A percentile compares a stretch with the other conserved stretches of the same genome.
These are phyloP conservation scores for Mechanitis messenoides DNA, from an alignment of 2,888 invertebrate species.

Conservation along the genomic window DNA sequence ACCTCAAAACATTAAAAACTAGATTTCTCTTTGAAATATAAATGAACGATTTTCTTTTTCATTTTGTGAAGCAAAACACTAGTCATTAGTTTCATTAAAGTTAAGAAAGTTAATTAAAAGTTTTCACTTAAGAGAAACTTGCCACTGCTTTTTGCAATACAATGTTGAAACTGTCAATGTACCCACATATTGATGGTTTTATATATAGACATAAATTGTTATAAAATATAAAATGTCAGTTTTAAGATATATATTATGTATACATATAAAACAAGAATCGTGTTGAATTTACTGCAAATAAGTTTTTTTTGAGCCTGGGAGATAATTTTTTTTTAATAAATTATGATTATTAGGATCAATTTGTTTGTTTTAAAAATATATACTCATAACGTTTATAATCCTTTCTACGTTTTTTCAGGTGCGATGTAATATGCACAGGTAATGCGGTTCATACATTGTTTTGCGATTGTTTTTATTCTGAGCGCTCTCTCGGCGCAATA, in stretches of 20 bases:
- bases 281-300: background rate
- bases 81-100: slow-evolving; percentile 37
- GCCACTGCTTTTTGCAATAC: background rate
- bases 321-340: too few species aligned
- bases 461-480: slow-evolving; percentile 30
- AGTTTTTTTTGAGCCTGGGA: background rate
- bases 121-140: slow-evolving; percentile 20
- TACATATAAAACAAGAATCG: too few species aligned
- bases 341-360: too few species aligned
- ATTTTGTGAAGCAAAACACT: slow-evolving; percentile 15
- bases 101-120: slow-evolving; percentile 38
- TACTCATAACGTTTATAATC: background rate
- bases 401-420: slow-evolving; percentile 7
- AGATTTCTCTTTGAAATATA: too few species aligned
- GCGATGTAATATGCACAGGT: slow-evolving; percentile 15
- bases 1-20: too few species aligned
- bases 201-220: background rate
- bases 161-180: background rate
- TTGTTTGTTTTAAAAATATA: too few species aligned
- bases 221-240: background rate
- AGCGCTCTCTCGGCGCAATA: slow-evolving; percentile 28
- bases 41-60: slow-evolving; percentile 4
- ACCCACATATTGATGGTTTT: background rate
- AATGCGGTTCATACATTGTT: slow-evolving; percentile 20
- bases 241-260: too few species aligned